These are phyloP conservation scores for Silurus lanzhouensis DNA, from an alignment of 2,797 vertebrate species.

Conservation along the genomic window DNA sequence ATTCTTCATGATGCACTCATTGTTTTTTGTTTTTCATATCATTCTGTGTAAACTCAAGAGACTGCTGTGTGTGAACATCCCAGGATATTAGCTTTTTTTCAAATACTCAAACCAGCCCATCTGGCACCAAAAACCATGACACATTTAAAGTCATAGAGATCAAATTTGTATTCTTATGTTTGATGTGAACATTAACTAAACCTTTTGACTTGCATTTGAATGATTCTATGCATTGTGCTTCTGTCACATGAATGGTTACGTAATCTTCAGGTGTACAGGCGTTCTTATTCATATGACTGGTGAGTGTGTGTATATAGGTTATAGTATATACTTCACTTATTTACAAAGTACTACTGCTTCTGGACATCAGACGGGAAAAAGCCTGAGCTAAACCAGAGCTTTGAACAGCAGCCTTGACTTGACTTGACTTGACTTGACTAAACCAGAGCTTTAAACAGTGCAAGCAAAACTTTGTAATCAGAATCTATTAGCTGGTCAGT, in stretches of 20 bases:
- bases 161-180: neutral
- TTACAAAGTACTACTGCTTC: neutral
- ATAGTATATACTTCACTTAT: neutral
- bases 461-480: conserved; percentile 20
- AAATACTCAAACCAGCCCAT: neutral
- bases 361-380: neutral
- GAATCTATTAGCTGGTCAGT: conserved; percentile 15
- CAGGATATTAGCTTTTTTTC: neutral
- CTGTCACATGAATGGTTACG: neutral
- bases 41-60: neutral
- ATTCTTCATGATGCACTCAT: neutral
- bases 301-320: neutral
- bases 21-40: neutral
- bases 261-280: neutral
- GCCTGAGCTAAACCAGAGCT: neutral
- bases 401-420: neutral
- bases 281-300: neutral
- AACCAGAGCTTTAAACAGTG: conserved; percentile 9
- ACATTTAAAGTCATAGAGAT: neutral
- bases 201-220: neutral
- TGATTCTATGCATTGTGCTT: neutral
- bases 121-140: neutral
- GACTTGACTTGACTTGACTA: no score
- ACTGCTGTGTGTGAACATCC: neutral
- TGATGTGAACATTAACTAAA: neutral